phyloP scores from a whole-genome alignment of 2,797 vertebrate species.

The Bradypus variegatus region DNA sequence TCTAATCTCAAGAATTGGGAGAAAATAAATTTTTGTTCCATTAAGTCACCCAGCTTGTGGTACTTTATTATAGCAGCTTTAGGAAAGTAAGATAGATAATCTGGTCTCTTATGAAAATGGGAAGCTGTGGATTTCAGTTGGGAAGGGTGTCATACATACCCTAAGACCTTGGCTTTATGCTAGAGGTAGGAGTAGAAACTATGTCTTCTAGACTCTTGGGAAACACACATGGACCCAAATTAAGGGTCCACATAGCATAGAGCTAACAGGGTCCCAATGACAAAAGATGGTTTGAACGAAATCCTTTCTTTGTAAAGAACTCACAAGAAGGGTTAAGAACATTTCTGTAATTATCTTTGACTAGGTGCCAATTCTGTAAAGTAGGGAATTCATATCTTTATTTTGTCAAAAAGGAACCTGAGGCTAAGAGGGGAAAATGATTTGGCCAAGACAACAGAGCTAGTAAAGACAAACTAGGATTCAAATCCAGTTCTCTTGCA shows the following conservation, averaged over 20 bases:
- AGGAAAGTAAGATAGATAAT: background rate
- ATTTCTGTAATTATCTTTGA: background rate
- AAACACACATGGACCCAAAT: background rate
- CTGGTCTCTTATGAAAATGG: background rate
- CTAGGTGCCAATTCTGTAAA: background rate
- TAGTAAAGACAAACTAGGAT: slow-evolving; percentile 18
- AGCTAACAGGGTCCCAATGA: background rate
- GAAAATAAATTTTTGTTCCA: no score
- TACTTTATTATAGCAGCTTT: no score
- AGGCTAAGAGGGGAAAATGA: background rate
- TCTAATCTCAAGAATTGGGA: no score
- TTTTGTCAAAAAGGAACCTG: background rate
- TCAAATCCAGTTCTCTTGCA: background rate
- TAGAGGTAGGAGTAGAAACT: background rate
- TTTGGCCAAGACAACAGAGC: background rate
- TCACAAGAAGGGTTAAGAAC: background rate
- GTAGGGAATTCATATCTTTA: background rate
- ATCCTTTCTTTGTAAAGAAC: background rate
- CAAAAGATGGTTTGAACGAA: background rate
- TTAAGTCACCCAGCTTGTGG: no score
- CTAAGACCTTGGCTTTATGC: background rate
- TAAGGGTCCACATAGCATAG: background rate
- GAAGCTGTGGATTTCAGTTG: background rate
- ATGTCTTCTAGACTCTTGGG: background rate
- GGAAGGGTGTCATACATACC: background rate